These are phyloP conservation scores for Empis stercorea DNA, from an alignment of 2,888 invertebrate species.

Conservation along the genomic window DNA sequence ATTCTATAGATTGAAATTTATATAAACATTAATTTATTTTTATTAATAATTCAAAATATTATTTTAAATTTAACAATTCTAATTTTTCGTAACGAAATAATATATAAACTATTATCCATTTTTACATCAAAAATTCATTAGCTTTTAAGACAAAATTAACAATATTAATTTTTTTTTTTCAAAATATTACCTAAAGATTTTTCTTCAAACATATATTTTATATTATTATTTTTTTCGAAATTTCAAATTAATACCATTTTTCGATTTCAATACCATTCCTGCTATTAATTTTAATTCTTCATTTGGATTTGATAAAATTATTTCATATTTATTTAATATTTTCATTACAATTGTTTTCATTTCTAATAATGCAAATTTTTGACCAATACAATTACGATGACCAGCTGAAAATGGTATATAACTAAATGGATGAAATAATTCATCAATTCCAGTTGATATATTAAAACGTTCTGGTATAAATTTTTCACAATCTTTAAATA, in stretches of 20 bases:
- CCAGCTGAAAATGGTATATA: conserved; percentile 17
- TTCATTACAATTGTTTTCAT: conserved; percentile 13
- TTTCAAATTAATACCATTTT: conserved; percentile 13
- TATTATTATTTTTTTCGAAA: neutral
- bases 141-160: no score
- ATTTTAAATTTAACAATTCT: no score
- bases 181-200: no score
- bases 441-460: conserved; percentile 2
- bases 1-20: no score
- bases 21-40: no score
- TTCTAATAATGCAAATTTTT: conserved; percentile 16
- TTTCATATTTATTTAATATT: conserved; percentile 12
- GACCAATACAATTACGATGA: conserved; percentile 16
- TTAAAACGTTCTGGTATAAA: conserved; percentile 16
- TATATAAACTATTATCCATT: no score
- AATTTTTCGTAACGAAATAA: no score
- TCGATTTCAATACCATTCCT: conserved; percentile 12
- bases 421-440: conserved; percentile 11
- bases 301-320: conserved; percentile 7
- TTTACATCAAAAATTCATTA: no score
- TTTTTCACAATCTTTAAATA: conserved; percentile 13
- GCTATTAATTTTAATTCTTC: conserved; percentile 9
- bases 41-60: no score
- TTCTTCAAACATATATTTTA: no score
- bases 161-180: no score